Conservation (phyloP, 2,113 vertebrate genomes). For the Alouatta palliata region DNA sequence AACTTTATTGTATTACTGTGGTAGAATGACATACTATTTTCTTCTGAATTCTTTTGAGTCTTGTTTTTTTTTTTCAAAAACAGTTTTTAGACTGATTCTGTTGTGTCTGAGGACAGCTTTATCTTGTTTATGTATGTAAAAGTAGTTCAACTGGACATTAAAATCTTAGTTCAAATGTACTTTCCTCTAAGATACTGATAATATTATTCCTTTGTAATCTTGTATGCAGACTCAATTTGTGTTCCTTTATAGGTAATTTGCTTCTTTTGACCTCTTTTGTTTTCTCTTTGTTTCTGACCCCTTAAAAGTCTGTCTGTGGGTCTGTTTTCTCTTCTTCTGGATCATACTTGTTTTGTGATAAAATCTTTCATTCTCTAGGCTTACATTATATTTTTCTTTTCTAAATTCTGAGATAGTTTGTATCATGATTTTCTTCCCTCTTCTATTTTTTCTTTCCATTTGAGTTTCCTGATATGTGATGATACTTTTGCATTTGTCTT, state of each 20-base stretch:
- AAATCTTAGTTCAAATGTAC: background rate
- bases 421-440: background rate
- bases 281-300: background rate
- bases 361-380: background rate
- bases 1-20: background rate
- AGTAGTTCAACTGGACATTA: background rate
- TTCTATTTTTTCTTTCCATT: background rate
- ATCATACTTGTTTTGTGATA: background rate
- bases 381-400: background rate
- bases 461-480: background rate
- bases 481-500: background rate
- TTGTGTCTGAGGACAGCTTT: background rate
- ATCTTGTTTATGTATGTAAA: background rate
- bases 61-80: background rate
- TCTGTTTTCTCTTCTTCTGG: background rate
- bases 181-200: background rate
- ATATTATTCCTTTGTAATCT: background rate
- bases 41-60: background rate
- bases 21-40: background rate
- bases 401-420: background rate
- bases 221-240: background rate
- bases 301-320: background rate
- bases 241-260: background rate
- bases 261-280: background rate
- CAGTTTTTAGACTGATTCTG: background rate